phyloP scores from a whole-genome alignment of 2,888 invertebrate genomes.

The Petrolisthes manimaculis region DNA sequence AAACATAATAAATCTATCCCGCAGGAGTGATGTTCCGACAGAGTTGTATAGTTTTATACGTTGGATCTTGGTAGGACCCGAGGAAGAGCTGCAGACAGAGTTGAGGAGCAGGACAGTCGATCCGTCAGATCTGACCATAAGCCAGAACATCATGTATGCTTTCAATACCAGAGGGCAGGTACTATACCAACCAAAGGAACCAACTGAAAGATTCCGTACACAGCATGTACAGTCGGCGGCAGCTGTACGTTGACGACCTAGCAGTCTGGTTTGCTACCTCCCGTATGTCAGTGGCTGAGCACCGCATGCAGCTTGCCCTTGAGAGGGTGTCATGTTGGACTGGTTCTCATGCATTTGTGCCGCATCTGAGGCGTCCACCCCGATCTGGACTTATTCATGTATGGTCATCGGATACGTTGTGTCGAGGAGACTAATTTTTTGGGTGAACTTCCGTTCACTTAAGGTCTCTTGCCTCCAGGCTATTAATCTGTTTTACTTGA shows the following conservation, averaged over 20 bases:
- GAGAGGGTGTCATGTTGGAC: no score
- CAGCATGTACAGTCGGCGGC: no score
- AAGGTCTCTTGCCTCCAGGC: no score
- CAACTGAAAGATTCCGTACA: background rate
- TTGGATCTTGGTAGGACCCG: conserved; percentile 27
- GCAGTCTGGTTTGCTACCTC: conserved; percentile 43
- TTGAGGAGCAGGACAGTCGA: background rate
- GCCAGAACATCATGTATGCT: conserved; percentile 31
- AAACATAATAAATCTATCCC: background rate
- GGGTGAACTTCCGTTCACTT: no score
- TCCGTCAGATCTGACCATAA: background rate
- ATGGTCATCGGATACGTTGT: no score
- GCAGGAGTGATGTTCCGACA: conserved; percentile 1
- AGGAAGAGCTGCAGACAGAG: conserved; percentile 9
- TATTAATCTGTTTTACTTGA: no score
- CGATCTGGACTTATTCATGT: no score
- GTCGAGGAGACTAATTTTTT: no score
- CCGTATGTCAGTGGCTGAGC: conserved; percentile 42
- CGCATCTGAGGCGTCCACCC: no score
- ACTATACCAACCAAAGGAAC: conserved; percentile 5
- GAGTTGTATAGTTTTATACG: conserved; percentile 19
- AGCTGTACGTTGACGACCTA: conserved; percentile 8
- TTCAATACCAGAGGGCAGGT: conserved; percentile 22
- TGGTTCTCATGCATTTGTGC: no score
- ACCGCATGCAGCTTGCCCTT: no score